Evolutionary conservation across 2,888 invertebrate species (phyloP).

Genomic region (Cetonia aurata): DNA sequence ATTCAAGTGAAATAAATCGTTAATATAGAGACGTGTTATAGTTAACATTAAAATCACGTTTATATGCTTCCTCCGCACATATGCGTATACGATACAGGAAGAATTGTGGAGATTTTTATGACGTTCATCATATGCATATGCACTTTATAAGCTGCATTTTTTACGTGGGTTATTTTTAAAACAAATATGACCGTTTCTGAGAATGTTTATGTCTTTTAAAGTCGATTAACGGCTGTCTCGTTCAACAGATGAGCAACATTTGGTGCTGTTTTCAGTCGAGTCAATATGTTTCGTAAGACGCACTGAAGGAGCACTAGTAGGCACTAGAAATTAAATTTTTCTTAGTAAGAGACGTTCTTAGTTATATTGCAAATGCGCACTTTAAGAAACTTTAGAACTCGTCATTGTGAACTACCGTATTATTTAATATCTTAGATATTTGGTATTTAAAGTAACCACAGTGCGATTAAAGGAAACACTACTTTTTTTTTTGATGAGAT

Average conservation of each 20-base stretch:
- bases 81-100: neutral
- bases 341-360: too few species aligned
- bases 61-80: too few species aligned
- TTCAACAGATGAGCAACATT: slow-evolving; percentile 36
- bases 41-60: too few species aligned
- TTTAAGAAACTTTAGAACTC: too few species aligned
- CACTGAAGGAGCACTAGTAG: neutral
- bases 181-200: slow-evolving; percentile 33
- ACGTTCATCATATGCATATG: slow-evolving; percentile 21
- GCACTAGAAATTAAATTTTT: neutral
- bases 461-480: too few species aligned
- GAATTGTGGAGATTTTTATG: slow-evolving; percentile 10
- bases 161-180: slow-evolving; percentile 30
- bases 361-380: too few species aligned
- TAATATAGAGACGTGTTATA: too few species aligned
- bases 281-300: neutral
- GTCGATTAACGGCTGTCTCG: slow-evolving; percentile 28
- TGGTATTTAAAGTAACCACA: too few species aligned
- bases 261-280: neutral
- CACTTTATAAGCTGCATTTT: slow-evolving; percentile 2
- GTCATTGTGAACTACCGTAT: too few species aligned
- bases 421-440: too few species aligned
- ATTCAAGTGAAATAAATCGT: too few species aligned
- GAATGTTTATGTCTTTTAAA: slow-evolving; percentile 39
- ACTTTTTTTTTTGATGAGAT: too few species aligned